Evolutionary conservation across 1,140 invertebrate genomes (phyloP).

Genomic region (Babylonia areolata): DNA sequence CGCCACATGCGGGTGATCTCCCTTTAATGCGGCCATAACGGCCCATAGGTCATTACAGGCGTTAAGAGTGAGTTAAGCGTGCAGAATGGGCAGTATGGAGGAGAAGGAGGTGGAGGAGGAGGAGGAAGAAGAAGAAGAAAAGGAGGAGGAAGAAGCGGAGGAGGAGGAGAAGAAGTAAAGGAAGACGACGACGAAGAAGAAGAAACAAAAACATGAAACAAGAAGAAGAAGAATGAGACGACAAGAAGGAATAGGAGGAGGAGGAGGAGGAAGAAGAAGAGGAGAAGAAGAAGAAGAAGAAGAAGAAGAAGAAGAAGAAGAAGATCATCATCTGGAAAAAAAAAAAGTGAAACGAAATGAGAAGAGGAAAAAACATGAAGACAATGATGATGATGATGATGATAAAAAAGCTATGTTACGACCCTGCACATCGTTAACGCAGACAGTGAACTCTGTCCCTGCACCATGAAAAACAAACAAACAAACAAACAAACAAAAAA

Average conservation of each 20-base stretch:
- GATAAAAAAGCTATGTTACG: too few species aligned
- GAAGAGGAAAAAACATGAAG: too few species aligned
- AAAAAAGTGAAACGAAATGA: not conserved
- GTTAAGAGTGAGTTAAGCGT: too few species aligned
- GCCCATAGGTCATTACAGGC: too few species aligned
- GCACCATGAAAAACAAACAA: too few species aligned
- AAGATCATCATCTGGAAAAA: not conserved
- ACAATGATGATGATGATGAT: too few species aligned
- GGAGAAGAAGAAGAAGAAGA: not conserved
- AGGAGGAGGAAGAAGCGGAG: not conserved
- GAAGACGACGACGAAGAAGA: not conserved
- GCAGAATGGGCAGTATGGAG: too few species aligned
- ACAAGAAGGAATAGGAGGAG: not conserved
- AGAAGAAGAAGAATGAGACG: not conserved
- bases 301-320: not conserved
- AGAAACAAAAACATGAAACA: not conserved
- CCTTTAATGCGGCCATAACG: too few species aligned
- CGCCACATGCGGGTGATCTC: too few species aligned
- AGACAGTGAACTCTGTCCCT: too few species aligned
- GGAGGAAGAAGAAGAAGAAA: not conserved
- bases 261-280: not conserved
- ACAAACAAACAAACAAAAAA: too few species aligned
- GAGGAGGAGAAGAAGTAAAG: not conserved
- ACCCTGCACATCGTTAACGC: too few species aligned
- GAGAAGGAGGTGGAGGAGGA: not conserved